Evolutionary conservation across 1,140 invertebrate species (phyloP), one percentile per base, ranked within the genome.

Genomic region (Drosophila tsacasi): DNA sequence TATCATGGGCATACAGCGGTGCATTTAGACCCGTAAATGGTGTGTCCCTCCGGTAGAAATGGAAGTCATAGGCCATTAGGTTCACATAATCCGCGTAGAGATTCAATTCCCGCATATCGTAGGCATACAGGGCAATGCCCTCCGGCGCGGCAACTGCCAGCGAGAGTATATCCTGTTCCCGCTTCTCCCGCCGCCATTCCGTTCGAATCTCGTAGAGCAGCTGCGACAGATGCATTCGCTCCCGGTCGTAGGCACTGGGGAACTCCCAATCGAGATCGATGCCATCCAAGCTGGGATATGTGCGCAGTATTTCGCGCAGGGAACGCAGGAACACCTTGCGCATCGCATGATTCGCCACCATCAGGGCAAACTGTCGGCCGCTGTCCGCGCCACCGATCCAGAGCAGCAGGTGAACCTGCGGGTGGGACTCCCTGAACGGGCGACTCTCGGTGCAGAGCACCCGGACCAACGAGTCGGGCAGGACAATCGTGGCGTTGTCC

Each of bases 231-330:
- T 96, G 95, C 93, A 95, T 95, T 76, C 94, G 95, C 86, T 96
- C 95, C 37, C 94, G 94, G 78, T 93, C 93, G 80, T 95, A 93
- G 55, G 95, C 93, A 4, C 94, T 94, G 12, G 97, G 97, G 92
- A 97, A 98, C 92, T 98, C 97, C 97, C 97, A 98, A 83, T 98
- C 97, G 46, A 98, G 90, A 92, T 98, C 97, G 9, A 98, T 93
- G 25, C 97, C 97, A 93, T 98, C 97, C 19, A 98, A 93, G 39
- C 61, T 75, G 61, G 93, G 93, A 79, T 95, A 95, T n/a, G 93
- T 93, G 66, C 94, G 94, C n/a, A 96, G 91, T 13, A 95, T 92
- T 52, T 94, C 89, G 68, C 96, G 94, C 5, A 96, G 93, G 3
- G 96, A 96, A 69, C 93, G 93, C 47, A 97, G 95, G 90, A 98